Evolutionary conservation across 1,140 invertebrate genomes (phyloP), one percentile per base, ranked within the genome.

Genomic region (Cotesia typhae): DNA sequence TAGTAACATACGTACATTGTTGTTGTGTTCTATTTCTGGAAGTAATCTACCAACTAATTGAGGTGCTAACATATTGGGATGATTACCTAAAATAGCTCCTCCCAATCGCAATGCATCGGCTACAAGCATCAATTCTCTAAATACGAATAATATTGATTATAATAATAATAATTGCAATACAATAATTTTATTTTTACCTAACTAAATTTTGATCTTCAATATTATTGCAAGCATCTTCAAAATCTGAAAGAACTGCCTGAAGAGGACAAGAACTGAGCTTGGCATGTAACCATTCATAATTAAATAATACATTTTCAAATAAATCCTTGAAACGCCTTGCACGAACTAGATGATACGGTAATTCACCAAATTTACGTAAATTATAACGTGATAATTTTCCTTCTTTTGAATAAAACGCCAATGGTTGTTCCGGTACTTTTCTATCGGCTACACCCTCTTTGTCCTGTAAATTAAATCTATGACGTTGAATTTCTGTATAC

Each of bases 281-380:
- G 0, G 97, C 96, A 82, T 98, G 96, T 0, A 99, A 88, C 96
- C 97, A 99, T 75, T 97, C 92, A 82, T 99, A 99, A 85, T 98
- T 98, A 85, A 99, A 99, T 0, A 99, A 89, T 7, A 98, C 96
- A 79, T 97, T 91, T 65, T 94, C 92, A 83, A 97, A 98, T 0
- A 99, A 88, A 86, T 99, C 97, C 71, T 95, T 94, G 80, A 96
- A 97, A 35, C 97, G 91, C 67, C 94, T 91, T 0, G 97, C 94
- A 12, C 97, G 89, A 0, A 99, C 92, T 77, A 99, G 87, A 82
- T 99, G 98, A 84, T 93, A 99, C 0, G 98, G 97, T 59, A 99
- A 85, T 83, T 99, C 98, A 4, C 97, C 96, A 87, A 95, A 97
- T 90, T 97, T 96, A 81, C 95, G 88, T 38, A 96, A 87, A 88